A percentile compares a stretch with the other conserved stretches of the same genome.
Evolutionary conservation across 1,140 invertebrate genomes (phyloP).

Genomic region (Acromyrmex charruanus): DNA sequence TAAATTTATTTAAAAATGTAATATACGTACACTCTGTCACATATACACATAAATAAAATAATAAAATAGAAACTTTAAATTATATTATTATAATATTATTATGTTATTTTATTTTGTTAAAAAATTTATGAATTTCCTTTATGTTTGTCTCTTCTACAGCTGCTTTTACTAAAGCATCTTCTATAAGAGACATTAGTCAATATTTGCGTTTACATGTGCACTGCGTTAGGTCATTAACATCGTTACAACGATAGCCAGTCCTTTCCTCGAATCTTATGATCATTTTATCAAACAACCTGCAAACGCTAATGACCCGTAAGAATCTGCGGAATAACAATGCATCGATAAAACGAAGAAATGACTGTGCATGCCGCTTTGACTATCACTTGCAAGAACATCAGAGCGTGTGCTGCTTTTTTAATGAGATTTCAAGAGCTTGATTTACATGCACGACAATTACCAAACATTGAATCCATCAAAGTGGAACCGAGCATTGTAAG

Average conservation of each 20-base stretch:
- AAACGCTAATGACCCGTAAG: constrained; percentile 60
- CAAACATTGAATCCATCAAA: constrained; percentile 49
- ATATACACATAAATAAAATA: background rate
- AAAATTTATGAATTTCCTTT: background rate
- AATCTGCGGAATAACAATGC: constrained; percentile 62
- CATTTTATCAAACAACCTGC: constrained; percentile 60
- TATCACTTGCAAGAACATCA: constrained; percentile 42
- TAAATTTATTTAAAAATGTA: background rate
- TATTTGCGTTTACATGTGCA: constrained; percentile 27
- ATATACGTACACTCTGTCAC: background rate
- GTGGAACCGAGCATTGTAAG: constrained; percentile 15
- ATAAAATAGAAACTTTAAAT: background rate
- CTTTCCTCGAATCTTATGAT: constrained; percentile 47
- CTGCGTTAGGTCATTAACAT: constrained; percentile 30
- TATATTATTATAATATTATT: too few species aligned
- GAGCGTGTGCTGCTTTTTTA: constrained; percentile 56
- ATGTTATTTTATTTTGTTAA: too few species aligned
- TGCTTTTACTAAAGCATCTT: background rate
- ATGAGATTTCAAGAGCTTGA: constrained; percentile 49
- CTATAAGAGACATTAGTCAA: constrained; percentile 9
- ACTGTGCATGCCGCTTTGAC: constrained; percentile 14
- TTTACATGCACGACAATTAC: constrained; percentile 61
- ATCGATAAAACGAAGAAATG: constrained; percentile 7
- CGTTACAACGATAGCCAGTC: constrained; percentile 40
- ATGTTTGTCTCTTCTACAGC: background rate